Conservation (phyloP, 2,113 vertebrate genomes). For the Hirundichthys speculiger region DNA sequence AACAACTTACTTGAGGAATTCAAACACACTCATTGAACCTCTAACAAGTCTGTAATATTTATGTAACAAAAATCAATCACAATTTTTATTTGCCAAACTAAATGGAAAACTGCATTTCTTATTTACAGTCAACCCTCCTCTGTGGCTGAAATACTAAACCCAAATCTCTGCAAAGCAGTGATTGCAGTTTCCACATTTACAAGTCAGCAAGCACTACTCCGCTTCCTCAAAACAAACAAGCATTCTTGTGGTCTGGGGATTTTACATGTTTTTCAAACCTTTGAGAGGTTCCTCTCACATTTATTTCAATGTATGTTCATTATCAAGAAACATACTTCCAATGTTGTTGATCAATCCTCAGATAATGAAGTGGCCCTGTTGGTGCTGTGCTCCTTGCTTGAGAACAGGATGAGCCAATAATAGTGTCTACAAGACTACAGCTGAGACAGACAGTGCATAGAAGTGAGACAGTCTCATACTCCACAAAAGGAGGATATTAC, state of each 20-base stretch:
- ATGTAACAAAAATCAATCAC: no score
- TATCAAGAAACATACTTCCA: background rate
- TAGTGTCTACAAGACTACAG: background rate
- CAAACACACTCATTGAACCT: no score
- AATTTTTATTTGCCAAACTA: no score
- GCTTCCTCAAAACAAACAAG: background rate
- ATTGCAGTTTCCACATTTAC: background rate
- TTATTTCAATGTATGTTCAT: background rate
- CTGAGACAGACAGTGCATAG: background rate
- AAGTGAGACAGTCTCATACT: constrained; percentile 14
- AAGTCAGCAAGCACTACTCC: background rate
- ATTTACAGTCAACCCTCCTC: background rate
- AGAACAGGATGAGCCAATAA: no score
- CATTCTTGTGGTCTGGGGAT: background rate
- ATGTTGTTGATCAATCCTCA: background rate
- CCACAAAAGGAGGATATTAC: background rate
- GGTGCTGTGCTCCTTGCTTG: no score
- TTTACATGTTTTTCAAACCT: no score
- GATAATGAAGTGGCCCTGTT: no score
- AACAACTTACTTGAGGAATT: no score
- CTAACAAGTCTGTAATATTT: no score
- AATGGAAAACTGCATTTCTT: no score
- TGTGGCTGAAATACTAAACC: background rate
- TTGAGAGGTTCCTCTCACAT: no score
- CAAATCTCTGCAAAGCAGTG: background rate